Conservation (phyloP, 2,888 invertebrate species). For the Eustalomyia histrio region DNA sequence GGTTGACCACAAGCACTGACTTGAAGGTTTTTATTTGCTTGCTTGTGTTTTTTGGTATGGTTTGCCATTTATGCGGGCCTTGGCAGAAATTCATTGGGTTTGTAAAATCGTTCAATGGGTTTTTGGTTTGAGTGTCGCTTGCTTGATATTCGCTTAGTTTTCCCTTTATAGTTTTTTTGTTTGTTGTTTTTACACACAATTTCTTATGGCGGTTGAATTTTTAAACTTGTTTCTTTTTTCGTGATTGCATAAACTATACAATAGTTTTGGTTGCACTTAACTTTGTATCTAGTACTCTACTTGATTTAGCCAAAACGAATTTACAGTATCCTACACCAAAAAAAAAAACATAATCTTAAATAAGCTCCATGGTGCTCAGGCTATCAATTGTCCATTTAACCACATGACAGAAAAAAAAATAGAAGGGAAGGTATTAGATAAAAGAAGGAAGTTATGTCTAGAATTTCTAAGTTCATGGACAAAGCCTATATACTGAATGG, state of each 20-base stretch:
- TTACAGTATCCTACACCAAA: too few relatives aligned
- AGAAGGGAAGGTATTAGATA: too few relatives aligned
- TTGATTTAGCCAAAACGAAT: too few relatives aligned
- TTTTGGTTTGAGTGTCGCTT: background rate
- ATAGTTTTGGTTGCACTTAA: too few relatives aligned
- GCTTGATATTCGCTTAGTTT: background rate
- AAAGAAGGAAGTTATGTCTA: too few relatives aligned
- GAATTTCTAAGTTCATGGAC: too few relatives aligned
- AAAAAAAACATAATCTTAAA: too few relatives aligned
- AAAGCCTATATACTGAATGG: too few relatives aligned
- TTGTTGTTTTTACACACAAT: background rate
- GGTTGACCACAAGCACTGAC: slow-evolving; percentile 67
- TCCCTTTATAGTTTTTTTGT: background rate
- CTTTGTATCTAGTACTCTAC: too few relatives aligned
- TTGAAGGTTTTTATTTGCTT: background rate
- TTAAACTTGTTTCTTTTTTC: background rate
- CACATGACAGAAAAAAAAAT: too few relatives aligned
- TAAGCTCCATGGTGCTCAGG: too few relatives aligned
- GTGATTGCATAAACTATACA: slow-evolving; percentile 25
- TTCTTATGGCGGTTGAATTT: background rate
- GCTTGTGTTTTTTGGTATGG: background rate
- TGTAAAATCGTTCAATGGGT: background rate
- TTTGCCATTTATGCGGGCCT: background rate
- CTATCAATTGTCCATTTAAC: too few relatives aligned
- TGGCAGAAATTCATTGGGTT: background rate